A percentile compares a stretch with the other conserved stretches of the same genome.
Conservation (phyloP, 2,797 vertebrate species). For the Neomorphus geoffroyi region DNA sequence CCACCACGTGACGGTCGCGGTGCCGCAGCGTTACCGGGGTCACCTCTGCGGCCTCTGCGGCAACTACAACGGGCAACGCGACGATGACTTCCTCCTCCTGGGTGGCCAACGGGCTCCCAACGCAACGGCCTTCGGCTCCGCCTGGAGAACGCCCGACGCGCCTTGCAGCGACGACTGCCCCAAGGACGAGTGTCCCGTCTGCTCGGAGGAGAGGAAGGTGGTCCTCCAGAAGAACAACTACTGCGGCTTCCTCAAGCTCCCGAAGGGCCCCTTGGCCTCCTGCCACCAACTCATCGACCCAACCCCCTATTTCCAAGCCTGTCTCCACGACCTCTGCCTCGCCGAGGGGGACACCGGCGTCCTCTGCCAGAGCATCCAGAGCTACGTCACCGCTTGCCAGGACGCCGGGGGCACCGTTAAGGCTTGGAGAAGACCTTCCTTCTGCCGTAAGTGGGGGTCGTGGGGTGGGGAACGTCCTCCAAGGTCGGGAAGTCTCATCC, state of each 20-base stretch:
- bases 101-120: slow-evolving; percentile 26
- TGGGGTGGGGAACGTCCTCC: accelerated
- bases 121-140: slow-evolving; percentile 66
- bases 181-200: slow-evolving; percentile 50
- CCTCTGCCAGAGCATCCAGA: slow-evolving; percentile 76
- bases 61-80: slow-evolving; percentile 78
- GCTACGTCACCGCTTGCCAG: slow-evolving; percentile 81
- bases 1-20: slow-evolving; percentile 50
- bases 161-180: slow-evolving; percentile 51
- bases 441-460: slow-evolving; percentile 80
- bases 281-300: slow-evolving; percentile 79
- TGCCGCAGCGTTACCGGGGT: slow-evolving; percentile 66
- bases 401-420: slow-evolving; percentile 47
- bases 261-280: slow-evolving; percentile 80
- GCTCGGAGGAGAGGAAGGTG: slow-evolving; percentile 52
- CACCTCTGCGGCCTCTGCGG: slow-evolving; percentile 85
- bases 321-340: slow-evolving; percentile 81
- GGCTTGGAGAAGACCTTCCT: slow-evolving; percentile 78
- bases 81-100: slow-evolving; percentile 77
- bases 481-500: accelerated
- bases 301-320: slow-evolving; percentile 69
- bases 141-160: slow-evolving; percentile 64
- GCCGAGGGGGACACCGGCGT: slow-evolving; percentile 66
- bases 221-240: slow-evolving; percentile 50
- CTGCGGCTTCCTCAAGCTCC: slow-evolving; percentile 79